Evolutionary conservation across 2,797 vertebrate genomes (phyloP), one percentile per base, ranked within the genome.

Genomic region (Alauda arvensis): DNA sequence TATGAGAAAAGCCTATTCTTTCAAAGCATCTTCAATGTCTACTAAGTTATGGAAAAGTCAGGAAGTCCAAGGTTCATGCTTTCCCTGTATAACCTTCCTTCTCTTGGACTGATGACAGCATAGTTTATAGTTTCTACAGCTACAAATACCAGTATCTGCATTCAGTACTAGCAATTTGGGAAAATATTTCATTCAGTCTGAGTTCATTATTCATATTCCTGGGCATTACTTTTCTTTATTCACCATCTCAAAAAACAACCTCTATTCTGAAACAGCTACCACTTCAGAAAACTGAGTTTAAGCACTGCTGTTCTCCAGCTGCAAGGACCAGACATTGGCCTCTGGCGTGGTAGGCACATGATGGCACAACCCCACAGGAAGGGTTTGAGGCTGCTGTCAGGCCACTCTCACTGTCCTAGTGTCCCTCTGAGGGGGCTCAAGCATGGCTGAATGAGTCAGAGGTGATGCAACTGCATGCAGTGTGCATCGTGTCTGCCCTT

Each of bases 41-140:
- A 14, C 70, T 90, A 95, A 90, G 31, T 61, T 63, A 88, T 55
- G 57, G 57, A 93, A 83, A 83, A 55, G 62, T 8, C 18, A 78
- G n/a, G 31, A 91, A 70, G 61, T 57, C 12, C 20, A 74, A 53
- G 31, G 6, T 39, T 75, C 48, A 68, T 0, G 1, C 34, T 23
- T 87, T 31, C 66, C 37, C 71, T 61, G 18, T 28, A 9, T 12
- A 14, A 70, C 4, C 12, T 82, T 91, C 53, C 16, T 42, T 55
- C n/a, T 52, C 20, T 51, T 63, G 59, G 52, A 68, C 57, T 28
- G 37, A 83, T 24, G 18, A 17, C 43, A 55, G n/a, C 25, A 60
- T 2, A 80, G 25, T 85, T 66, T 49, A 68, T 4, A 69, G 17
- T 65, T 72, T 62, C 29, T 63, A 34, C 4, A 52, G 33, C 18